Conservation (phyloP, 2,113 vertebrate species). For the Oncorhynchus gorbuscha region DNA sequence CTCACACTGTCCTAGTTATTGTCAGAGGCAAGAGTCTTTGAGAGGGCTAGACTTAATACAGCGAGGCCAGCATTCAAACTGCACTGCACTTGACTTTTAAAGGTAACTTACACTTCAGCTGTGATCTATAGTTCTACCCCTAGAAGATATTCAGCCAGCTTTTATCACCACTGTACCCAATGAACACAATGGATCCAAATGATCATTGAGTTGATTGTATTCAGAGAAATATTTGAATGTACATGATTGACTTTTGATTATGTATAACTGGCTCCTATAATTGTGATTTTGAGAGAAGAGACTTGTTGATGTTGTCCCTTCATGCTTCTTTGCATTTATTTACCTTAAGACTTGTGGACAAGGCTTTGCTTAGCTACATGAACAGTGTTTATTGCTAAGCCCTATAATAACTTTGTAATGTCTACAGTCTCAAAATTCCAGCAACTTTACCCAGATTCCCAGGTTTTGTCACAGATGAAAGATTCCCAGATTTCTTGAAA, state of each 20-base stretch:
- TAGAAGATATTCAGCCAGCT: background rate
- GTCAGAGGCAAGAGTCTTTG: background rate
- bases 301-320: background rate
- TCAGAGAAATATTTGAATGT: background rate
- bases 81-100: slow-evolving; percentile 9
- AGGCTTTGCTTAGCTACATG: background rate
- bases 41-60: background rate
- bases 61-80: background rate
- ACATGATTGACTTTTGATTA: slow-evolving; percentile 34
- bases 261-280: slow-evolving; percentile 72
- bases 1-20: background rate
- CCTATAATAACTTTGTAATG: background rate
- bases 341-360: background rate
- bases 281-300: background rate
- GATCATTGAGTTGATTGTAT: background rate
- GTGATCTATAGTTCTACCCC: background rate
- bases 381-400: background rate
- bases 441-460: too few relatives aligned
- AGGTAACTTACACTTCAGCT: slow-evolving; percentile 1
- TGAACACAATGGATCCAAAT: background rate
- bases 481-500: too few relatives aligned
- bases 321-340: background rate
- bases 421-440: too few relatives aligned
- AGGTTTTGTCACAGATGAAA: too few relatives aligned
- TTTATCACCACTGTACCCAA: background rate